These are phyloP conservation scores for Paramormyrops hopkinsi DNA, from an alignment of 2,797 vertebrate species.

Conservation along the genomic window DNA sequence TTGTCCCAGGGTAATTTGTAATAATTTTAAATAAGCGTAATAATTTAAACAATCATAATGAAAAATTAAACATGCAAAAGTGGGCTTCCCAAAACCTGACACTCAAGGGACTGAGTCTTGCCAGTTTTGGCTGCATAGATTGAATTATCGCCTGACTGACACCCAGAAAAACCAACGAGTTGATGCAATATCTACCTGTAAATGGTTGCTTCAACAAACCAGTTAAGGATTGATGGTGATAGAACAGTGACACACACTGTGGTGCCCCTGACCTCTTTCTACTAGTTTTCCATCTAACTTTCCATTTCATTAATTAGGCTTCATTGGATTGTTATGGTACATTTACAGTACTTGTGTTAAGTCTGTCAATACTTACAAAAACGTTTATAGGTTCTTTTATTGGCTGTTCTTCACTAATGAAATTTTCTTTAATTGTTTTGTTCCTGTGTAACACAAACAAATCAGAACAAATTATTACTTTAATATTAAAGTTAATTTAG, in stretches of 20 bases:
- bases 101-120: background rate
- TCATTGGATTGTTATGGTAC: background rate
- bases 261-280: background rate
- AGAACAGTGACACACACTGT: background rate
- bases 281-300: background rate
- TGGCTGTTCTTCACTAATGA: background rate
- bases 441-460: background rate
- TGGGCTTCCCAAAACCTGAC: background rate
- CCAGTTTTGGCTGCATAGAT: background rate
- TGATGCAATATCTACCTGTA: background rate
- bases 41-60: background rate
- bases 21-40: background rate
- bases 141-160: background rate
- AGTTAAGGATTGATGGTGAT: background rate
- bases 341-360: background rate
- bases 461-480: background rate
- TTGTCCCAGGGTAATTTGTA: background rate
- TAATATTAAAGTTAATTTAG: slow-evolving; percentile 1
- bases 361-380: background rate
- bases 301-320: background rate
- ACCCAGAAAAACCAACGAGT: background rate
- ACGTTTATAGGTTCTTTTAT: background rate
- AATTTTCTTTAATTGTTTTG: background rate
- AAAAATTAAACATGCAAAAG: background rate
- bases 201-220: background rate